phyloP scores from a whole-genome alignment of 2,888 invertebrate species.

The Arctia plantaginis region DNA sequence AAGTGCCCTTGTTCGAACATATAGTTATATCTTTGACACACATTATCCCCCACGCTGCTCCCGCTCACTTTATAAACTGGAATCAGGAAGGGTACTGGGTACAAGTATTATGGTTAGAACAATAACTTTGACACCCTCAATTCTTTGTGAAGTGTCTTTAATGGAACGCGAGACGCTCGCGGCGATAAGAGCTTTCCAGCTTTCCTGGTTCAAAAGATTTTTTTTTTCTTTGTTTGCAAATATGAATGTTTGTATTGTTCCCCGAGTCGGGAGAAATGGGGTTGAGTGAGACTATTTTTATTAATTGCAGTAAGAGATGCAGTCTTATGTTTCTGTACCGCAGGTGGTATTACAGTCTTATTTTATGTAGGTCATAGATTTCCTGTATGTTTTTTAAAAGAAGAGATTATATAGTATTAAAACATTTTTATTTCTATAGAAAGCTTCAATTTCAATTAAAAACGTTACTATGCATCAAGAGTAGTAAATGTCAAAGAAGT shows the following conservation, averaged over 20 bases:
- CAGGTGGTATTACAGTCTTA: neutral
- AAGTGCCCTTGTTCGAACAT: conserved; percentile 62
- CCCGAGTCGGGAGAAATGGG: conserved; percentile 38
- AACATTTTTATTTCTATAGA: neutral
- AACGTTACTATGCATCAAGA: neutral
- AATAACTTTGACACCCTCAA: conserved; percentile 73
- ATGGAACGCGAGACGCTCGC: conserved; percentile 74
- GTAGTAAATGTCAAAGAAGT: neutral
- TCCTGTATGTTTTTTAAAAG: neutral
- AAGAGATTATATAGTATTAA: neutral
- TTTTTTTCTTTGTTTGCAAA: conserved; percentile 74
- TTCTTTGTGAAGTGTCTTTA: conserved; percentile 80
- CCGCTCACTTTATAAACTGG: conserved; percentile 49
- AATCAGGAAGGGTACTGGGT: conserved; percentile 59
- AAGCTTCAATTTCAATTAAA: neutral
- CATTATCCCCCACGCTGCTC: conserved; percentile 49
- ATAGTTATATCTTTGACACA: conserved; percentile 52
- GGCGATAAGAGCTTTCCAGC: conserved; percentile 79
- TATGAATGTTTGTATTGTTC: conserved; percentile 71
- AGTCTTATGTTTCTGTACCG: conserved; percentile 13
- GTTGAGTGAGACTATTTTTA: conserved; percentile 38
- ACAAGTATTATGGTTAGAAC: conserved; percentile 61
- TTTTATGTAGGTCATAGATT: conserved; percentile 20
- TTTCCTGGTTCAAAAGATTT: conserved; percentile 75
- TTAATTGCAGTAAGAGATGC: conserved; percentile 33